Percentiles rank a stretch among this genome's conserved stretches.
Evolutionary conservation across 2,888 invertebrate genomes (phyloP).

Genomic region (Caenorhabditis sinica): DNA sequence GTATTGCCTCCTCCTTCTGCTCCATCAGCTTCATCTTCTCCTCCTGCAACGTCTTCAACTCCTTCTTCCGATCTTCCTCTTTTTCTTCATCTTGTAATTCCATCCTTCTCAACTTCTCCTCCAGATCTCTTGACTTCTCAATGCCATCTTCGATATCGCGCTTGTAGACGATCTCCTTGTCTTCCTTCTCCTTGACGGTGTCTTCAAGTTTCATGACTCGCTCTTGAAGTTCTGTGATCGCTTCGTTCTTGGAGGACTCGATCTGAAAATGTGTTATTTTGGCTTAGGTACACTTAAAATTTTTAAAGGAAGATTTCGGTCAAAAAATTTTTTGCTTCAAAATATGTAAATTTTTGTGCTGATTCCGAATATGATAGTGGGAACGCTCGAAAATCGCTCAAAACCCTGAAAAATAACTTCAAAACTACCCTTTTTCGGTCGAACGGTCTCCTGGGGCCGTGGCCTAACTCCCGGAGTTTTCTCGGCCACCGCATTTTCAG

Average conservation of each 20-base stretch:
- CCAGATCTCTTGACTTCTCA: constrained; percentile 39
- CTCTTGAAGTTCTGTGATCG: constrained; percentile 60
- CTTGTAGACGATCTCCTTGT: constrained; percentile 52
- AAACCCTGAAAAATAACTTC: too few species aligned
- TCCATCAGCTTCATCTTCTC: constrained; percentile 62
- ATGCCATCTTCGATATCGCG: constrained; percentile 55
- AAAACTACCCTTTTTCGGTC: too few species aligned
- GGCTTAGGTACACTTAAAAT: neutral
- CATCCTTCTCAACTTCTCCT: constrained; percentile 50
- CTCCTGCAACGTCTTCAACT: constrained; percentile 50
- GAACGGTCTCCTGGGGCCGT: too few species aligned
- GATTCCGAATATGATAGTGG: too few species aligned
- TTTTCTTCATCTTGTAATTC: constrained; percentile 53
- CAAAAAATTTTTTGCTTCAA: too few species aligned
- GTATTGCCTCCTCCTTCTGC: constrained; percentile 61
- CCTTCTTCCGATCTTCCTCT: constrained; percentile 62
- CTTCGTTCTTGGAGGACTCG: constrained; percentile 55
- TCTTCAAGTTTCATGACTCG: constrained; percentile 62
- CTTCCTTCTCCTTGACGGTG: constrained; percentile 59
- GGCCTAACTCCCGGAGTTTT: too few species aligned
- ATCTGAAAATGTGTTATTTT: constrained; percentile 53
- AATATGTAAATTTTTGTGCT: too few species aligned
- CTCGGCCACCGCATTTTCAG: too few species aligned
- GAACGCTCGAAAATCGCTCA: too few species aligned
- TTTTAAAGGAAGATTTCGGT: too few species aligned